phyloP scores from a whole-genome alignment of 2,888 invertebrate genomes.

The Spialia ferax region DNA sequence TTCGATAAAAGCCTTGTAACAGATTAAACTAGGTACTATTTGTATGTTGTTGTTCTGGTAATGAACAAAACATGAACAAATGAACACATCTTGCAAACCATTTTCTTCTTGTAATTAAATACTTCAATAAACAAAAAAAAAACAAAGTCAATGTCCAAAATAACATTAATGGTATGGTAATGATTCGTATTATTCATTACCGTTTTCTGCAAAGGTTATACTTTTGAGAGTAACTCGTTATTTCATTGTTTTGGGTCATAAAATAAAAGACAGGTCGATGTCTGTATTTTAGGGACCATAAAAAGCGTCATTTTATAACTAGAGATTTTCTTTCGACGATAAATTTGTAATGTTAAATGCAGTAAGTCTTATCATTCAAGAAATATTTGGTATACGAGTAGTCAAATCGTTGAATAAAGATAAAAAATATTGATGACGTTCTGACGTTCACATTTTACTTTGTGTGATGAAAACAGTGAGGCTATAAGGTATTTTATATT shows the following conservation, averaged over 20 bases:
- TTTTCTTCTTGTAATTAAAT: too few species aligned
- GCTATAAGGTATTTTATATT: too few species aligned
- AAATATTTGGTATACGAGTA: background rate
- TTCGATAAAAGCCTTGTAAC: conserved; percentile 32
- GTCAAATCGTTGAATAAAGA: too few species aligned
- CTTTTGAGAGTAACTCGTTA: conserved; percentile 2
- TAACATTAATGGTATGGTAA: too few species aligned
- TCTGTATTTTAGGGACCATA: conserved; percentile 15
- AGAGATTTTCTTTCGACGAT: conserved; percentile 12
- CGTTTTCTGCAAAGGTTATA: conserved; percentile 8
- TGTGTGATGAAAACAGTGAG: too few species aligned
- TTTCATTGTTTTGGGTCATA: conserved; percentile 15
- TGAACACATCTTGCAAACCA: too few species aligned
- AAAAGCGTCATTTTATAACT: conserved; percentile 12
- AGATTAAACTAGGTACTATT: conserved; percentile 16
- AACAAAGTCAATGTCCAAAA: too few species aligned
- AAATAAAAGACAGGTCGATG: conserved; percentile 17
- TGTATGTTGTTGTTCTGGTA: too few species aligned
- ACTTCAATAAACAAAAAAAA: too few species aligned
- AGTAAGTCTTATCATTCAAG: background rate
- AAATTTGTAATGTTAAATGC: conserved; percentile 12
- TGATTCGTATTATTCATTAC: conserved; percentile 1
- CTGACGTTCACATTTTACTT: too few species aligned
- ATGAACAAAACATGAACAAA: too few species aligned
- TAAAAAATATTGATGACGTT: too few species aligned